Evolutionary conservation across 2,113 vertebrate genomes (phyloP).

Genomic region (Gadus chalcogrammus): DNA sequence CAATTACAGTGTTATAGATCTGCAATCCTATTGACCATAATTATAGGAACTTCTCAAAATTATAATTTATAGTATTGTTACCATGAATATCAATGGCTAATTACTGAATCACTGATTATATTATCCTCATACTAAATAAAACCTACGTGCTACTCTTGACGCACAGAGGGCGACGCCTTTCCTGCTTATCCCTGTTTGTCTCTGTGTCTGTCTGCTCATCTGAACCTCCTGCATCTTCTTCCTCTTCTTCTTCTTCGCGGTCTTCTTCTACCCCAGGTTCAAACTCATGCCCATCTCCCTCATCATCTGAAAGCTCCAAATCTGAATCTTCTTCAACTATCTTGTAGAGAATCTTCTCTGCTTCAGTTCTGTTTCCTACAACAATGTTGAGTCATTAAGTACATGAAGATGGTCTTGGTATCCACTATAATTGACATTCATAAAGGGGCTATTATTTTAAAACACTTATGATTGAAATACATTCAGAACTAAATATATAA

Average conservation of each 20-base stretch:
- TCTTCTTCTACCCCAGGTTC: too few relatives aligned
- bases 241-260: too few relatives aligned
- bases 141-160: not conserved
- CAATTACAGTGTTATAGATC: conserved; percentile 1
- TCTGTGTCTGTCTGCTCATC: too few relatives aligned
- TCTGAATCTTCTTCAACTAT: not conserved
- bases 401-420: not conserved
- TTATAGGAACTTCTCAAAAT: too few relatives aligned
- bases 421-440: not conserved
- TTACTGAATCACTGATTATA: not conserved
- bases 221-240: too few relatives aligned
- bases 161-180: too few relatives aligned
- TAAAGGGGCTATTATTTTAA: not conserved
- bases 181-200: too few relatives aligned
- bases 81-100: not conserved
- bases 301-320: not conserved
- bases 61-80: too few relatives aligned
- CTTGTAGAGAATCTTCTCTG: not conserved
- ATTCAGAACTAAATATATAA: not conserved
- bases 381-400: not conserved
- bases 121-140: not conserved
- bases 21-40: not conserved
- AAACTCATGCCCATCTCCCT: not conserved
- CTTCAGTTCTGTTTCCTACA: conserved; percentile 1
- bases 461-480: not conserved